Evolutionary conservation across 2,797 vertebrate genomes (phyloP).

Genomic region (Microchirus variegatus): DNA sequence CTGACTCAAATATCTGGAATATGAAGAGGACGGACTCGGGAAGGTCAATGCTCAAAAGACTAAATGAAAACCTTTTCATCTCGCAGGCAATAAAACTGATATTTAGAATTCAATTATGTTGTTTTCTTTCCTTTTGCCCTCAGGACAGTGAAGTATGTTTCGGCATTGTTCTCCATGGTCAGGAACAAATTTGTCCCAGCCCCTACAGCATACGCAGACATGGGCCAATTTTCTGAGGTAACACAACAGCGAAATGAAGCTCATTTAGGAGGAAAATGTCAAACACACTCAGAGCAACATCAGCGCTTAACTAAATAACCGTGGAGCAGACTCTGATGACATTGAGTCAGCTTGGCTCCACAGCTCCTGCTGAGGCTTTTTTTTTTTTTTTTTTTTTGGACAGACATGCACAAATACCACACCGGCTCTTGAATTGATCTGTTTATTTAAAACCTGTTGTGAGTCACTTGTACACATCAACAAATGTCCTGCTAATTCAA

Average conservation of each 20-base stretch:
- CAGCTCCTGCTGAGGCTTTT: slow-evolving; percentile 10
- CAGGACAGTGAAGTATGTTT: slow-evolving; percentile 34
- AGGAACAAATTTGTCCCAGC: slow-evolving; percentile 43
- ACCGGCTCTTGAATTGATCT: slow-evolving; percentile 24
- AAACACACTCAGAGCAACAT: slow-evolving; percentile 57
- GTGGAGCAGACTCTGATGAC: slow-evolving; percentile 33
- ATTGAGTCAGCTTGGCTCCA: slow-evolving; percentile 30
- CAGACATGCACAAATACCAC: slow-evolving; percentile 34
- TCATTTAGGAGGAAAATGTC: slow-evolving; percentile 58
- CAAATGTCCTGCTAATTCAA: too few species aligned
- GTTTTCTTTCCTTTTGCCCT: slow-evolving; percentile 4
- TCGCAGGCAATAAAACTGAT: slow-evolving; percentile 18
- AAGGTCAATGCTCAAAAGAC: slow-evolving; percentile 25
- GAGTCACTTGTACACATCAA: too few species aligned
- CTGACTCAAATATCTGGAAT: slow-evolving; percentile 15
- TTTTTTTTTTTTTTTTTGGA: slow-evolving; percentile 26
- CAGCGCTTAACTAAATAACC: slow-evolving; percentile 43
- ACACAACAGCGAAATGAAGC: slow-evolving; percentile 42
- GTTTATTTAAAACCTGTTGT: slow-evolving; percentile 15
- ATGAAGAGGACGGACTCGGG: slow-evolving; percentile 2
- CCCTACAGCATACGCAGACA: slow-evolving; percentile 32
- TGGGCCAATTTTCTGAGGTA: slow-evolving; percentile 37
- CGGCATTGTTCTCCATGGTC: slow-evolving; percentile 27
- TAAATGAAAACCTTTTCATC: slow-evolving; percentile 22
- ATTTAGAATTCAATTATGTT: slow-evolving; percentile 39